These are phyloP conservation scores for Drosophila novamexicana DNA, from an alignment of 1,140 invertebrate genomes.

Conservation along the genomic window DNA sequence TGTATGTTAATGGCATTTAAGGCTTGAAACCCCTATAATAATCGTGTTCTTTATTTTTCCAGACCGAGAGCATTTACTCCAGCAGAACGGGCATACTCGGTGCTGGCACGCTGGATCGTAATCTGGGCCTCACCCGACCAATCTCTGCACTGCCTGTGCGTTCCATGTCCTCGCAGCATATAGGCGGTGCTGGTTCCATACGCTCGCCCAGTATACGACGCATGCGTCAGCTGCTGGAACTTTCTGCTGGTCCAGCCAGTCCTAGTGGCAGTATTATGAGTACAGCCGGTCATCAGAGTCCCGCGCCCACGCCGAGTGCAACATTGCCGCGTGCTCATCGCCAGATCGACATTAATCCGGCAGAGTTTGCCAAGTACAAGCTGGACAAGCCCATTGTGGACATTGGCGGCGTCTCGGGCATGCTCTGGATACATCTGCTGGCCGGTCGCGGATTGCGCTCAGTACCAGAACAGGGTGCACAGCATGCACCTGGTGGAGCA, in stretches of 20 bases:
- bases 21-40: background rate
- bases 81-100: conserved; percentile 85
- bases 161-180: conserved; percentile 89
- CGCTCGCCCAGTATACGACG: conserved; percentile 90
- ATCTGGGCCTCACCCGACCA: conserved; percentile 83
- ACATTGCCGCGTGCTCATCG: conserved; percentile 89
- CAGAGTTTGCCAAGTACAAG: conserved; percentile 97
- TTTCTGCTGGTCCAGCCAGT: conserved; percentile 86
- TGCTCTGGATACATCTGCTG: conserved; percentile 95
- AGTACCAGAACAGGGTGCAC: conserved; percentile 86
- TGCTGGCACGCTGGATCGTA: conserved; percentile 86
- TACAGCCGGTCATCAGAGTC: conserved; percentile 87
- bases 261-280: conserved; percentile 85
- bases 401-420: conserved; percentile 91
- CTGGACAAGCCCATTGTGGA: conserved; percentile 90
- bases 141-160: conserved; percentile 86
- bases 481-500: conserved; percentile 83
- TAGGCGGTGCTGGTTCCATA: conserved; percentile 85
- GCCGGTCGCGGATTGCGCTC: conserved; percentile 94
- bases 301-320: conserved; percentile 89
- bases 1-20: conserved; percentile 85
- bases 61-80: conserved; percentile 88
- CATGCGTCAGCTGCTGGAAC: conserved; percentile 91
- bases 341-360: conserved; percentile 94
- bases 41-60: conserved; percentile 24